phyloP scores from a whole-genome alignment of 2,888 invertebrate genomes.

The Frankliniella intonsa region DNA sequence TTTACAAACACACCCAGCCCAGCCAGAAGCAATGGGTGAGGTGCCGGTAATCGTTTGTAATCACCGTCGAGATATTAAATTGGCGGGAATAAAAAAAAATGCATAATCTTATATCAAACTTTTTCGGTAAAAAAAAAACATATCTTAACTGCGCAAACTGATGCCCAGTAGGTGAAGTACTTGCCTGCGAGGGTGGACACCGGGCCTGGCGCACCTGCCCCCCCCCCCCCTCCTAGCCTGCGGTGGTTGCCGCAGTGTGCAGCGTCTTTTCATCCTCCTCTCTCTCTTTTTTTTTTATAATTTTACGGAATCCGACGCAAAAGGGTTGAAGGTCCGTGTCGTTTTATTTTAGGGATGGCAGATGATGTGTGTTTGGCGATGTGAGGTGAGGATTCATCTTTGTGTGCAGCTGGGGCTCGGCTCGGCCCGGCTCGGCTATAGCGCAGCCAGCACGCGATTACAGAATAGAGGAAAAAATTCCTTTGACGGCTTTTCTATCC shows the following conservation, averaged over 20 bases:
- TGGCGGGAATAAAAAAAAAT: too few species aligned
- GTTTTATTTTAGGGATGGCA: slow-evolving; percentile 1
- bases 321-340: not conserved
- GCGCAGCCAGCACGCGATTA: not conserved
- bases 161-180: not conserved
- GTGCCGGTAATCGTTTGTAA: not conserved
- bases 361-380: not conserved
- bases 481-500: not conserved
- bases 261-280: not conserved
- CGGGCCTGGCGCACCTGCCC: not conserved
- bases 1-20: not conserved
- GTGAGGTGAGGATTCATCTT: not conserved
- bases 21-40: not conserved
- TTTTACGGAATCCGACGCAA: slow-evolving; percentile 20
- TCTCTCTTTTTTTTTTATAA: not conserved
- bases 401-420: not conserved
- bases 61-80: too few species aligned
- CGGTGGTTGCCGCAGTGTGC: not conserved
- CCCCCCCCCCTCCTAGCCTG: not conserved
- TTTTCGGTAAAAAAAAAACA: not conserved
- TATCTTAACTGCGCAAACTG: not conserved
- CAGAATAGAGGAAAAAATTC: not conserved
- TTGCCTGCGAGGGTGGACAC: not conserved
- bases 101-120: too few species aligned
- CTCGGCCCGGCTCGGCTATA: not conserved